Base-by-base conservation (phyloP, 1,140 invertebrate species). In the Scaptomyza graminum region DNA sequence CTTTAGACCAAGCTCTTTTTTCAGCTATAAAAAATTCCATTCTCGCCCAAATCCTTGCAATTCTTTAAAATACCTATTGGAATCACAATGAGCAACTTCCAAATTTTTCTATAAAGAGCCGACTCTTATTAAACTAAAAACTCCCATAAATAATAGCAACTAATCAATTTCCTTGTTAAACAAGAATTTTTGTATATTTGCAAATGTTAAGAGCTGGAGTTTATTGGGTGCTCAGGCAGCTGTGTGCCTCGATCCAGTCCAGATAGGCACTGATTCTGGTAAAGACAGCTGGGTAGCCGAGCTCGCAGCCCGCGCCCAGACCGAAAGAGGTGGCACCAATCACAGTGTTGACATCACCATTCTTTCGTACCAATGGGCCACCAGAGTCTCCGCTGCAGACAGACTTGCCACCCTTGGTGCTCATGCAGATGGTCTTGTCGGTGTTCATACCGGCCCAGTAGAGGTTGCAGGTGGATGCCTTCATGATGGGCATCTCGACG, bases 281-380 rank as follows among this genome's bases (percentile, higher is more conserved):
- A 65, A 91, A 92, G 8, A 90, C 91, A 25, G 82, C 79, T n/a
- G 92, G 90, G n/a, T 79, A 83, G 9, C 92, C 92, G 49, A 70
- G 66, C n/a, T 92, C 90, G 68, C 93, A 93, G 15, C 93, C 93
- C 5, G 79, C 68, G 28, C 71, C 70, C 47, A 92, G 78, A 39
- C 93, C 93, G 64, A 93, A 94, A 2, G 93, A 93, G 2, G 92
- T 91, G 43, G 93, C 63, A 56, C 93, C 93, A 37, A 94, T 90
- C 13, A 90, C 15, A 1, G 60, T 22, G 44, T 78, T 57, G 0
- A 46, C 9, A 0, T 51, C 9, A 22, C 55, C 51, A 16, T 83
- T 76, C 9, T 67, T 62, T 39, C 78, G 67, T 1, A 82, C 52
- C 63, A 90, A n/a, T 1, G 82, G 82, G 12, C 88, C 88, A 2